Evolutionary conservation across 2,888 invertebrate genomes (phyloP), one percentile per base, ranked within the genome.

Genomic region (Thera britannica): DNA sequence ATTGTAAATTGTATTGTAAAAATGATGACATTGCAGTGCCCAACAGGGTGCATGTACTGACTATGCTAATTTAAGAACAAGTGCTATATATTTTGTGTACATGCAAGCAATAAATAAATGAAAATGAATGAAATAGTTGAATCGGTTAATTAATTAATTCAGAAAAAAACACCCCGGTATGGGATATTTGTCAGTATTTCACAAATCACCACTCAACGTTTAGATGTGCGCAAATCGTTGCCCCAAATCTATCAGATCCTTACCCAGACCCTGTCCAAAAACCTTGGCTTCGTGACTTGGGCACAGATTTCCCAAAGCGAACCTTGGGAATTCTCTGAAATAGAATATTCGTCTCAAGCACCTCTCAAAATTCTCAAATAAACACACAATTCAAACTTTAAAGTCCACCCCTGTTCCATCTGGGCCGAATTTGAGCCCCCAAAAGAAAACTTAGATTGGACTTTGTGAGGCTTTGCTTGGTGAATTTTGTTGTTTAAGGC

Each of bases 381-480:
- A 68, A 69, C 69, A 65, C 62, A 69, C 63, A 68, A 70, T 72
- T 71, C 52, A 54, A 67, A 71, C 71, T 70, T 72, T 71, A 71
- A 58, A 74, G 65, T 77, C 68, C 76, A 69, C 72, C 76, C 75
- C 81, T 83, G 79, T 68, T 57, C 65, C 73, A 58, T 64, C 72
- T 72, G 75, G 70, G 72, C 72, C 72, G 82, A 84, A 84, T 85
- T 85, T 82, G 78, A 83, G 79, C 77, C 73, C 84, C 66, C 77
- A 76, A 81, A 82, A 81, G 81, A 83, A 82, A 84, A 86, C 85
- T 84, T 86, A 85, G 85, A 86, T 86, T 86, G 83, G 84, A 83
- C 78, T 83, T 84, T 77, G 82, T 81, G 77, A 76, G 79, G 80
- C 76, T 80, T 79, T 77, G 73, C 67, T 70, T 76, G 72, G 75